Evolutionary conservation across 1,140 invertebrate species (phyloP), one percentile per base, ranked within the genome.

Genomic region (Saccostrea glomerata): DNA sequence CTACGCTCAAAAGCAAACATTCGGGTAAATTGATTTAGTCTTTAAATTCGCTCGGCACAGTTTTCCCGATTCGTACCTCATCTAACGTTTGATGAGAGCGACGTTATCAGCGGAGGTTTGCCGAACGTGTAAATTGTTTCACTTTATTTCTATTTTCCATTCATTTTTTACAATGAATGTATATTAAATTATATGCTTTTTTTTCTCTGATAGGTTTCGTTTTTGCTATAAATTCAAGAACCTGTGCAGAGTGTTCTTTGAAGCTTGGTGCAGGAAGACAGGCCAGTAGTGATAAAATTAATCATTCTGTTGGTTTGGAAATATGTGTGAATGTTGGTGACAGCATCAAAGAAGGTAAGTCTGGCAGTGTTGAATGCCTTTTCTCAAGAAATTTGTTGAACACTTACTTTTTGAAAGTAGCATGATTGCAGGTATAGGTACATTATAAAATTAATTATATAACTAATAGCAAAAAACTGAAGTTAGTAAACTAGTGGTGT

Each of bases 251-350:
- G 55, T 83, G 40, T 20, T 55, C n/a, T 30, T 55, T 83, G 47
- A 90, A 91, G 20, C 92, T 96, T 25, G 96, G 96, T 2, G 95
- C 95, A 6, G 96, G 95, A 7, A 85, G 96, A 15, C 92, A 77
- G 1, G 91, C 91, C 25, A 91, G 93, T 63, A 92, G 91, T 17
- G 94, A 96, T 70, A 6, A 90, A 0, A 93, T 96, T 7, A 94
- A 96, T 89, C 92, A 92, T 84, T 92, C 93, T 0, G 95, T 96
- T 13, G 96, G 96, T 0, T 87, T 96, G 5, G 90, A 94, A 88
- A 87, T 96, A 0, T 66, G 91, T 17, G 92, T 92, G 15, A 87
- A 93, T 15, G 86, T 94, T 23, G 95, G 95, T 9, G 93, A 95
- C 15, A 20, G 83, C 11, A 92, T 96, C 1, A 86, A 90, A 12